Conservation (phyloP, 2,797 vertebrate species). For the Linurgus olivaceus region DNA sequence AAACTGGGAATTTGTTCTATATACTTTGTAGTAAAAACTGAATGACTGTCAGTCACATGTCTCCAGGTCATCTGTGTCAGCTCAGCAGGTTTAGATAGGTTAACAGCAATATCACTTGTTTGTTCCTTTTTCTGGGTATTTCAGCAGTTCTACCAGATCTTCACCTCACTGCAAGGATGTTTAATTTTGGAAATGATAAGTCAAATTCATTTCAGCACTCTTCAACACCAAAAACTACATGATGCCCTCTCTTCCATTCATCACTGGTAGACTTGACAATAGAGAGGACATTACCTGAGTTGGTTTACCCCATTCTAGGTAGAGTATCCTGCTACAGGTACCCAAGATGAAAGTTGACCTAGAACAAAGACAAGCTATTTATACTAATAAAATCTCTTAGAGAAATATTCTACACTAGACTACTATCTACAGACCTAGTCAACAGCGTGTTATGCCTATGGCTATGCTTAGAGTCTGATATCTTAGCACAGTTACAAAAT, state of each 20-base stretch:
- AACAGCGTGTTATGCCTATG: neutral
- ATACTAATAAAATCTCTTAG: neutral
- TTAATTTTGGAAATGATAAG: neutral
- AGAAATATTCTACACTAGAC: accelerated
- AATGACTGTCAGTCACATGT: neutral
- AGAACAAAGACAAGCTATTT: neutral
- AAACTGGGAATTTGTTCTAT: neutral
- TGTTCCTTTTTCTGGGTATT: neutral
- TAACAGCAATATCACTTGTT: neutral
- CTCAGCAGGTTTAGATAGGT: neutral
- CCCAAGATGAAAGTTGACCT: neutral
- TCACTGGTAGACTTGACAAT: neutral
- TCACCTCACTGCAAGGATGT: neutral
- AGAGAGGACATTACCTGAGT: neutral
- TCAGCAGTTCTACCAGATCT: neutral
- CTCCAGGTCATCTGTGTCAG: neutral
- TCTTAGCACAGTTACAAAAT: neutral
- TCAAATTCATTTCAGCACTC: neutral
- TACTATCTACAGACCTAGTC: neutral
- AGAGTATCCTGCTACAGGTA: neutral
- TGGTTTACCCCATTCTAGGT: neutral
- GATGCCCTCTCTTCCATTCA: accelerated
- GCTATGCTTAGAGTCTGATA: neutral
- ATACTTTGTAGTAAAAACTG: neutral
- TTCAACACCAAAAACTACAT: neutral